Percentiles rank a stretch among this genome's conserved stretches.
Evolutionary conservation across 2,888 invertebrate genomes (phyloP).

Genomic region (Meteorus cinctellus): DNA sequence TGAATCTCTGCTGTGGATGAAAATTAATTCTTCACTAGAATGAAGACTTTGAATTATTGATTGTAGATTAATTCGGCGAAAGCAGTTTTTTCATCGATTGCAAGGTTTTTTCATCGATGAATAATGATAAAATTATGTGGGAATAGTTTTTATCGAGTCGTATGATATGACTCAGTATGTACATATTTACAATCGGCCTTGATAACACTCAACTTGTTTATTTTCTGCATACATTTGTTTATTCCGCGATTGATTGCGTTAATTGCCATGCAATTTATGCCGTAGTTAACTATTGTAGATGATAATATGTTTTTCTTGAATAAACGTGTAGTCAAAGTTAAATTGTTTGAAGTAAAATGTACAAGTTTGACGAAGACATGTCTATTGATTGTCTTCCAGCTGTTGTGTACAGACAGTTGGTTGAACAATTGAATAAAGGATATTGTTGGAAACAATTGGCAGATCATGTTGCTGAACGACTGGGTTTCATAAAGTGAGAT

Average conservation of each 20-base stretch:
- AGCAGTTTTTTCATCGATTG: too few species aligned
- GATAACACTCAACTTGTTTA: conserved; percentile 28
- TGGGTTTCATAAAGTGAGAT: conserved; percentile 56
- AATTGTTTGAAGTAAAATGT: conserved; percentile 52
- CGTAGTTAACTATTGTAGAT: background rate
- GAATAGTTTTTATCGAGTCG: background rate
- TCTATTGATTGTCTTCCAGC: conserved; percentile 57
- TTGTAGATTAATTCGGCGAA: too few species aligned
- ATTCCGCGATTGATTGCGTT: background rate
- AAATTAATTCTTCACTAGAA: too few species aligned
- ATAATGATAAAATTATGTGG: too few species aligned
- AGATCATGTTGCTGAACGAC: conserved; percentile 54
- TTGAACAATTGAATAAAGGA: conserved; percentile 56
- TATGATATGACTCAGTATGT: conserved; percentile 10
- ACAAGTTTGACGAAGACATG: conserved; percentile 54
- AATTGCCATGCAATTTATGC: background rate
- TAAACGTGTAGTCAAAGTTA: background rate
- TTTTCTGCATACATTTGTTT: background rate
- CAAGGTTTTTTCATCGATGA: too few species aligned
- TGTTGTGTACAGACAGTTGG: conserved; percentile 56
- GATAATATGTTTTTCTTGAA: background rate
- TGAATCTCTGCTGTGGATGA: too few species aligned
- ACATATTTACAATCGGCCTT: conserved; percentile 23
- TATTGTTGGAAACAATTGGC: conserved; percentile 59
- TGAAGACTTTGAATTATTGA: too few species aligned